Base-by-base conservation (phyloP, 2,888 invertebrate species). In the Celastrina argiolus region DNA sequence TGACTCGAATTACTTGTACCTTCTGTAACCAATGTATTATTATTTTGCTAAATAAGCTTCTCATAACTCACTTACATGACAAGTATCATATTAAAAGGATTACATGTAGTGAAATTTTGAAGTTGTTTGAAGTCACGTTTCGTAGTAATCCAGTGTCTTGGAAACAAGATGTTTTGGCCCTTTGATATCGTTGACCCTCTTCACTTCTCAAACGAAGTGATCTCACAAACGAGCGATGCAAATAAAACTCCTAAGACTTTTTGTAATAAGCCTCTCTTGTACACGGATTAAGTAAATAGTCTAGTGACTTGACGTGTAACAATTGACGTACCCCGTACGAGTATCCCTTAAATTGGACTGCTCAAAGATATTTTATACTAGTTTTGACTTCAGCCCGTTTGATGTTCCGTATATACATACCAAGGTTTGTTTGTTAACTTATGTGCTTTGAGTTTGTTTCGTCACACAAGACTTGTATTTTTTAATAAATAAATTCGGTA, bases 151-250 rank as follows among this genome's bases (percentile, higher is more conserved):
- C 69, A 78, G 76, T 80, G 80, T 81, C 78, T 80, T 77, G 78
- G 70, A 72, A 81, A 80, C 81, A 78, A 80, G 78, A 75, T 77
- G 75, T 87, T n/a, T 85, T 86, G 69, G 69, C 66, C 67, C 80
- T 79, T 79, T 81, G 81, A 82, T 84, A 81, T 79, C 76, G 68
- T 70, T 68, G 71, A 87, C 87, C 88, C 87, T 87, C 78, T 81
- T 87, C 87, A 84, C 76, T 81, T 80, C 79, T 76, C 78, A 78
- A 77, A 77, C 71, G 74, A 78, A 78, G 80, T 77, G 77, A 68
- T 71, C 66, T 70, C 66, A 70, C 67, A 70, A 73, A 69, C 69
- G 70, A 63, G 68, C 69, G 74, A 82, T 81, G 82, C 81, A 84
- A 81, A 84, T 83, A 82, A 78, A 81, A 78, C 79, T 75, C 74